Conservation (phyloP, 2,113 vertebrate species). For the Oreotrochilus melanogaster region DNA sequence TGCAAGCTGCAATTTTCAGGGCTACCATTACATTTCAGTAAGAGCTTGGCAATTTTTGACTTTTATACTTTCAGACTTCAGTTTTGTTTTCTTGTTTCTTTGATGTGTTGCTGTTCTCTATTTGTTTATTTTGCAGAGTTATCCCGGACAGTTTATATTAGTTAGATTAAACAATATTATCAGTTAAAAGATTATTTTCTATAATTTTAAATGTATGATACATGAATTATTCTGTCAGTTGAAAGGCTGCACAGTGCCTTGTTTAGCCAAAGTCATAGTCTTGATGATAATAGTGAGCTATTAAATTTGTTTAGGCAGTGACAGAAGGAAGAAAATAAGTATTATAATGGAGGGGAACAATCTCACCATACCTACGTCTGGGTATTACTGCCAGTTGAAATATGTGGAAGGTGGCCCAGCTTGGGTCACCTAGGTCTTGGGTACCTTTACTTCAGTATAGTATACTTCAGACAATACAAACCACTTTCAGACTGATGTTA, state of each 20-base stretch:
- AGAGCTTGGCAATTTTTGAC: not conserved
- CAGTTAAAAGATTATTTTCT: slow-evolving; percentile 25
- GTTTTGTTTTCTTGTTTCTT: not conserved
- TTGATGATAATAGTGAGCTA: slow-evolving; percentile 5
- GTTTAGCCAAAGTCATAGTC: not conserved
- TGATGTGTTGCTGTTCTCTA: not conserved
- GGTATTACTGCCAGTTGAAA: not conserved
- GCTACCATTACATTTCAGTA: not conserved
- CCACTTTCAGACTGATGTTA: not conserved
- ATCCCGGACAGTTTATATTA: not conserved
- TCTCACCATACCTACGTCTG: not conserved
- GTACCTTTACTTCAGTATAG: not conserved
- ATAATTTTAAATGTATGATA: not conserved
- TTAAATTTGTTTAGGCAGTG: not conserved
- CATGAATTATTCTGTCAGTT: slow-evolving; percentile 15
- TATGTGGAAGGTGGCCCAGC: not conserved
- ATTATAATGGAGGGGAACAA: not conserved
- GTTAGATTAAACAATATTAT: not conserved
- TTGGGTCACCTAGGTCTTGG: not conserved
- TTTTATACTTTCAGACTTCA: not conserved
- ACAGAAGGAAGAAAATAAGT: not conserved
- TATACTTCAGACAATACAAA: not conserved
- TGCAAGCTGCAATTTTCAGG: not conserved
- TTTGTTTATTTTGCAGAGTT: not conserved
- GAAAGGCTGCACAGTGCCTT: not conserved